Evolutionary conservation across 2,113 vertebrate genomes (phyloP).

Genomic region (Psittacara wagleri): DNA sequence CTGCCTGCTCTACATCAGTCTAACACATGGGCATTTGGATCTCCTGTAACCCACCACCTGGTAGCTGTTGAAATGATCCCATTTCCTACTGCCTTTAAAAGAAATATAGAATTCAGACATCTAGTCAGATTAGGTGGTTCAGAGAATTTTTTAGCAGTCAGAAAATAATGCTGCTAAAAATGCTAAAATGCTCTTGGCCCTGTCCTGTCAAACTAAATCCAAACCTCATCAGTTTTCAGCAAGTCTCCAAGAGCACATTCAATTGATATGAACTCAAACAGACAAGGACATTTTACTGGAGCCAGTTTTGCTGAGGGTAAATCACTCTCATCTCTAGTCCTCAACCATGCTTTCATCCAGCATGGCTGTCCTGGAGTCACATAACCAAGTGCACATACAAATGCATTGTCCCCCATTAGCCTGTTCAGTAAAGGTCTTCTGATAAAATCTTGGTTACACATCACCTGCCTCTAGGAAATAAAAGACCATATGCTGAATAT

Average conservation of each 20-base stretch:
- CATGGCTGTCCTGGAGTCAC: not conserved
- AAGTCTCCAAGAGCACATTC: not conserved
- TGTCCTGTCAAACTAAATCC: not conserved
- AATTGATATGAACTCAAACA: not conserved
- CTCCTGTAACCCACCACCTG: not conserved
- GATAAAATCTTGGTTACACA: not conserved
- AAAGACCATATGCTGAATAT: accelerated
- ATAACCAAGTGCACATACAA: not conserved
- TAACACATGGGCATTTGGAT: not conserved
- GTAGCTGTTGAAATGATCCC: not conserved
- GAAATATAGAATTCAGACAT: not conserved
- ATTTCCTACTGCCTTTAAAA: not conserved
- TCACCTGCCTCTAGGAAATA: not conserved
- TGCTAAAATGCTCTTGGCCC: not conserved
- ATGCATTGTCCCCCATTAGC: not conserved
- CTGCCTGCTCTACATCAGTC: not conserved
- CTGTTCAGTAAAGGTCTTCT: not conserved
- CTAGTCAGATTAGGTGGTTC: not conserved
- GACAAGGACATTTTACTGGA: not conserved
- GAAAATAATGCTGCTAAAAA: not conserved
- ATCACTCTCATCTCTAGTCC: not conserved
- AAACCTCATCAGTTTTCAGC: not conserved
- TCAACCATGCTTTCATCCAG: not conserved
- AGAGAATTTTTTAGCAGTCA: not conserved
- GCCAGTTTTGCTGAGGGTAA: not conserved